Evolutionary conservation across 2,797 vertebrate genomes (phyloP).

Genomic region (Chlorospingus flavigularis): DNA sequence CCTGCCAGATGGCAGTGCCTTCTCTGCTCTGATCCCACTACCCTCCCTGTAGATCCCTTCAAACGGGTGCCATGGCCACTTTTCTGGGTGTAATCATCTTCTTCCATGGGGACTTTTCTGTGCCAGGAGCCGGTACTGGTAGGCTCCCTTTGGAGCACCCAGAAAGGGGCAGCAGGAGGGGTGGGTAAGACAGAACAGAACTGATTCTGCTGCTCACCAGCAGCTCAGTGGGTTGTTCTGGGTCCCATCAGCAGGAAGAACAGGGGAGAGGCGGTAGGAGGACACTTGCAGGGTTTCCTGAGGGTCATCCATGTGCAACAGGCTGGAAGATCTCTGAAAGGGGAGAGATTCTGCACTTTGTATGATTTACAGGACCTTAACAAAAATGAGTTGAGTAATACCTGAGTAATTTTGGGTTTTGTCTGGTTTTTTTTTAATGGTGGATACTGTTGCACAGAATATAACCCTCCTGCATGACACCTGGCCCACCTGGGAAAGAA

Average conservation of each 20-base stretch:
- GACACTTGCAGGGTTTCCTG: neutral
- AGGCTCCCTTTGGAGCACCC: neutral
- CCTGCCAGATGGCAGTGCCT: neutral
- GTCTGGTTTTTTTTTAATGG: neutral
- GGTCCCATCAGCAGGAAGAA: neutral
- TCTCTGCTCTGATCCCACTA: neutral
- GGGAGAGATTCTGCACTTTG: neutral
- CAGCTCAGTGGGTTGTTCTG: neutral
- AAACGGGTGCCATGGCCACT: neutral
- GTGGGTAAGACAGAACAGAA: neutral
- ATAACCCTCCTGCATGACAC: neutral
- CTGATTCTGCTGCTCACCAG: neutral
- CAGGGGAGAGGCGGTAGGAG: neutral
- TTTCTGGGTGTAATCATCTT: neutral
- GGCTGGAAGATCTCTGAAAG: neutral
- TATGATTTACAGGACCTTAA: neutral
- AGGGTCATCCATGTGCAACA: neutral
- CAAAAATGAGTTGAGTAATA: neutral
- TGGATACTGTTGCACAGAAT: neutral
- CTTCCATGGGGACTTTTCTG: neutral
- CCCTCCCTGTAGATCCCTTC: neutral
- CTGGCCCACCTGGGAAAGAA: neutral
- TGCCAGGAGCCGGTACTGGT: neutral
- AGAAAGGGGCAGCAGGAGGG: fast-evolving
- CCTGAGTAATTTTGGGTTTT: neutral